Evolutionary conservation across 2,113 vertebrate genomes (phyloP), one percentile per base, ranked within the genome.

Genomic region (Garra rufa): DNA sequence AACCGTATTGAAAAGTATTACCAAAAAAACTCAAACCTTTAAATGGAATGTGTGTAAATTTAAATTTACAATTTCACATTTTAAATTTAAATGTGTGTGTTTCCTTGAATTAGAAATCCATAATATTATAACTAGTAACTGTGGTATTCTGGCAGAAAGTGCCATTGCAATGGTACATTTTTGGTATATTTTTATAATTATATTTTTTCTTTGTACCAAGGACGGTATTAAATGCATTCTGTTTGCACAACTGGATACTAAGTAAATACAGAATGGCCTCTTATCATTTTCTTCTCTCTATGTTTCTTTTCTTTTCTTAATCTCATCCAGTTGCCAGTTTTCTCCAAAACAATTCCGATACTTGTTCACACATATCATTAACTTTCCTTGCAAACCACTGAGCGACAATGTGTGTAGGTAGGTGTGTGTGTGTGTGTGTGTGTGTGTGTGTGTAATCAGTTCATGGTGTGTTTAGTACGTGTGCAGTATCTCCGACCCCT

Each of bases 401-500:
- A 28, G 65, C 4, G 9, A 69, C 19, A 6, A 21, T 17, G 15
- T 46, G 13, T 3, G 41, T 2, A n/a, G n/a, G n/a, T n/a, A n/a
- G n/a, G n/a, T n/a, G 34, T 34, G 34, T 34, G 34, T 34, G 34
- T 34, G 52, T n/a, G 24, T 41, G 65, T 63, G 24, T 26, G 65
- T 71, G 63, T 50, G 61, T 77, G 70, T 61, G 78, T 82, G 57
- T 44, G 28, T 81, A 79, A 52, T 52, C 59, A 57, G 59, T 89
- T 89, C 43, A 76, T 71, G 67, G 84, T 85, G 73, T 57, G 59
- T 84, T 81, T 87, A 90, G 89, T 87, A 90, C 85, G 71, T 91
- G 87, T 83, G 89, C 86, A 11, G 75, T 91, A 85, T 92, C 86
- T 88, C 87, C 91, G 89, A 93, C 91, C 90, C 91, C 88, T 94